phyloP scores from a whole-genome alignment of 2,113 vertebrate genomes.

The Perccottus glenii region DNA sequence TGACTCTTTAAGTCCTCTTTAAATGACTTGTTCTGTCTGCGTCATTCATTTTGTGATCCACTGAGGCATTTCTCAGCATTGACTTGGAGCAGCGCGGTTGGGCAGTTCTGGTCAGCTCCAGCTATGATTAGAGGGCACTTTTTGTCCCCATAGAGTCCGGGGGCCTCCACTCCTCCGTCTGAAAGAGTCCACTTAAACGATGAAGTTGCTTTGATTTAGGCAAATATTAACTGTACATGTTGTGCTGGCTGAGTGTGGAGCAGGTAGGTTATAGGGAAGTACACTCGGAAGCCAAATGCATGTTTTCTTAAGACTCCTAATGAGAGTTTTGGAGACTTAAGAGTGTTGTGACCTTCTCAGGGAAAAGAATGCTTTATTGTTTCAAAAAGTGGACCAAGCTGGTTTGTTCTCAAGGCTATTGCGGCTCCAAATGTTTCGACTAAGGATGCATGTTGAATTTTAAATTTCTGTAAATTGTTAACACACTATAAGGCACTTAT shows the following conservation, averaged over 20 bases:
- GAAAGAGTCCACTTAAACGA: slow-evolving; percentile 23
- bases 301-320: slow-evolving; percentile 23
- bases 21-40: background rate
- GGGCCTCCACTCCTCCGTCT: slow-evolving; percentile 4
- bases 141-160: slow-evolving; percentile 24
- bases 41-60: slow-evolving; percentile 8
- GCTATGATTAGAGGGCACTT: slow-evolving; percentile 18
- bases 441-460: too few species aligned
- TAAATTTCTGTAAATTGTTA: too few species aligned
- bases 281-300: slow-evolving; percentile 5
- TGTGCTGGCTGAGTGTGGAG: slow-evolving; percentile 2
- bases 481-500: too few species aligned
- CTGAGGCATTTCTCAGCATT: slow-evolving; percentile 9
- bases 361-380: slow-evolving; percentile 31
- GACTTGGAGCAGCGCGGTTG: slow-evolving; percentile 11
- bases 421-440: background rate
- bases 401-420: slow-evolving; percentile 12
- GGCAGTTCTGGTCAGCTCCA: slow-evolving; percentile 23
- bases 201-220: slow-evolving; percentile 9
- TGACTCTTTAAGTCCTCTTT: background rate
- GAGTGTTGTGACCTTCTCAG: slow-evolving; percentile 37
- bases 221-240: slow-evolving; percentile 28
- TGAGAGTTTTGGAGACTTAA: slow-evolving; percentile 25
- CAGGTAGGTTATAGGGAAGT: slow-evolving; percentile 30
- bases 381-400: slow-evolving; percentile 22